These are phyloP conservation scores for Myiotriccus ornatus DNA, from an alignment of 2,797 vertebrate species.

Conservation along the genomic window DNA sequence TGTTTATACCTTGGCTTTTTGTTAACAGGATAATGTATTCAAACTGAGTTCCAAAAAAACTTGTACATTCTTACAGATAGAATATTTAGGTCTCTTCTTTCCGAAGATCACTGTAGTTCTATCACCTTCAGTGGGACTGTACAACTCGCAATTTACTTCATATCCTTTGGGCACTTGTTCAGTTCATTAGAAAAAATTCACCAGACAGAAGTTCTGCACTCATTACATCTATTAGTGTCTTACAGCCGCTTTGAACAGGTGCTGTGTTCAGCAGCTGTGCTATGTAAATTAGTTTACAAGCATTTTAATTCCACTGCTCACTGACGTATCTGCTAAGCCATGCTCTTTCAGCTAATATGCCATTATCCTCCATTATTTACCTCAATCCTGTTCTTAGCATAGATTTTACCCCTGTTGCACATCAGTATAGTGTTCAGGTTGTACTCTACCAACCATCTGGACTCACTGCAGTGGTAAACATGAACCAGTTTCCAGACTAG, in stretches of 20 bases:
- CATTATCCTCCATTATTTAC: background rate
- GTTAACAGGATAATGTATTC: background rate
- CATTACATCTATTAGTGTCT: background rate
- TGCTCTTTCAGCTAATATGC: background rate
- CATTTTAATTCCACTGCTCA: background rate
- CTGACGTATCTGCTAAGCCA: background rate
- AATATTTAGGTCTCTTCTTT: background rate
- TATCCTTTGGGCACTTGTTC: background rate
- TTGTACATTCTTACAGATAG: background rate
- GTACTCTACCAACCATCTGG: background rate
- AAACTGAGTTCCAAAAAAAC: background rate
- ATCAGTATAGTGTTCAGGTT: background rate
- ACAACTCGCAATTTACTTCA: background rate
- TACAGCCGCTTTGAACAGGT: background rate
- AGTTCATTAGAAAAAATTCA: background rate
- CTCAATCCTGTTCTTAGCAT: background rate
- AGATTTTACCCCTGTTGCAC: background rate
- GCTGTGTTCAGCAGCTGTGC: background rate
- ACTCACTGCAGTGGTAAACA: background rate
- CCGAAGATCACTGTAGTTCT: background rate
- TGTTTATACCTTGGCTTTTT: background rate
- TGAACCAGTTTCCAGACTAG: background rate
- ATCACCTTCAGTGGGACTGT: background rate
- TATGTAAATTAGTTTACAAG: background rate
- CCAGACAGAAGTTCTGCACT: background rate